phyloP scores from a whole-genome alignment of 2,113 vertebrate genomes.

The Otus sunia region DNA sequence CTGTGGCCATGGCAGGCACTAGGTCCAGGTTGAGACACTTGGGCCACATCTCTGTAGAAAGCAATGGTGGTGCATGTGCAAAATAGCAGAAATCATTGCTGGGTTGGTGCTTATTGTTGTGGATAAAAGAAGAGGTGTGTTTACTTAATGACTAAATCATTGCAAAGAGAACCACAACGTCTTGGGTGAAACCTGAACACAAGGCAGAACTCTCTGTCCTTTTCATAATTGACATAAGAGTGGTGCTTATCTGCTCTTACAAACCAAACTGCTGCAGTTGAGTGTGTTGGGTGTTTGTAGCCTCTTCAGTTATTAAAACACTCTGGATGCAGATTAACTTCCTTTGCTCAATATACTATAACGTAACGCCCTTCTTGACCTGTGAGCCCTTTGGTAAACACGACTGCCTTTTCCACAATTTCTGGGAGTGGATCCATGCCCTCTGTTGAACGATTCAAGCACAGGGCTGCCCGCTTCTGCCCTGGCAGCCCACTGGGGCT shows the following conservation, averaged over 20 bases:
- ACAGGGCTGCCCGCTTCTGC: background rate
- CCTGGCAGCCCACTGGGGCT: accelerated
- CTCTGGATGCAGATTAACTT: background rate
- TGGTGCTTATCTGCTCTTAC: background rate
- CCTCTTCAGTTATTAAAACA: background rate
- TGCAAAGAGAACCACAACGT: background rate
- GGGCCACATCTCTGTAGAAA: background rate
- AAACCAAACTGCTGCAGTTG: background rate
- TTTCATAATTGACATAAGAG: background rate
- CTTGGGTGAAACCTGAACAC: background rate
- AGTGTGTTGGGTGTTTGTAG: background rate
- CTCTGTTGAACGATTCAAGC: background rate
- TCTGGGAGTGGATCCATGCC: background rate
- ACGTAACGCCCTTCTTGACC: background rate
- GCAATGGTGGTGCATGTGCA: accelerated
- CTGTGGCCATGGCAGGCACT: background rate
- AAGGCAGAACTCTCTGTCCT: background rate
- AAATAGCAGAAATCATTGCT: background rate
- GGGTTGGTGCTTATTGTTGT: background rate
- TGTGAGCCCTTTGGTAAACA: background rate
- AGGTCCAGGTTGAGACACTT: background rate
- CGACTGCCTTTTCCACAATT: background rate
- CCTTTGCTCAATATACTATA: background rate
- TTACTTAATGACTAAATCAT: background rate
- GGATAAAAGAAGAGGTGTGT: accelerated